Evolutionary conservation across 2,888 invertebrate genomes (phyloP), one percentile per base, ranked within the genome.

Genomic region (Heteromyza rotundicornis): DNA sequence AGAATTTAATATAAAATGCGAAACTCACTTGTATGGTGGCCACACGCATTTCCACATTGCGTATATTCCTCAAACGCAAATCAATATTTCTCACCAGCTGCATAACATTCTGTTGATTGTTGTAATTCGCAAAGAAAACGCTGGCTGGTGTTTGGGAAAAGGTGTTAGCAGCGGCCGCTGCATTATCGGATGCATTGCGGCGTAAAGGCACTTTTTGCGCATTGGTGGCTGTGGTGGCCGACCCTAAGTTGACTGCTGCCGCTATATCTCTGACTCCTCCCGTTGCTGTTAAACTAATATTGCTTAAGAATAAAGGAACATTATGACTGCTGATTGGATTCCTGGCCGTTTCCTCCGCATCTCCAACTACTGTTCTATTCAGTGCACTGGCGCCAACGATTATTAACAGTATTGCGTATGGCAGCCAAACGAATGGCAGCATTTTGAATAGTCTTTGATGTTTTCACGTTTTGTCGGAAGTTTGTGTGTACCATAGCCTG

Each of bases 1-100:
- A 27, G 0, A n/a, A 60, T 59, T 24, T 19, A 24, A 50, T 22
- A 17, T 36, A 24, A 12, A 19, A 23, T 49, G 32, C n/a, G 32
- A 52, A 2, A 55, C 57, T 68, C 44, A 82, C 82, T 72, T 83
- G 84, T 60, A 84, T 79, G 32, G 76, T 78, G 7, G 83, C 73
- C 52, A 83, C 74, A 16, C 78, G 76, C 69, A 83, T 75, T 68
- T 83, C 83, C 2, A 77, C 70, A 70, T 83, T 82, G 27, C 82
- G 74, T 52, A 84, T 80, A 54, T 69, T 77, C 54, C 74, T 77
- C 44, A 84, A 63, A 35, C 78, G 74, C 2, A 65, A 61, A 61
- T 82, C 80, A 22, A 83, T 73, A 67, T 78, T 81, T 32, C 72
- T 72, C 12, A 82, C 72, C 27, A 82, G 63, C 56, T 75, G 75